phyloP scores from a whole-genome alignment of 2,797 vertebrate genomes.

The Crenichthys baileyi region DNA sequence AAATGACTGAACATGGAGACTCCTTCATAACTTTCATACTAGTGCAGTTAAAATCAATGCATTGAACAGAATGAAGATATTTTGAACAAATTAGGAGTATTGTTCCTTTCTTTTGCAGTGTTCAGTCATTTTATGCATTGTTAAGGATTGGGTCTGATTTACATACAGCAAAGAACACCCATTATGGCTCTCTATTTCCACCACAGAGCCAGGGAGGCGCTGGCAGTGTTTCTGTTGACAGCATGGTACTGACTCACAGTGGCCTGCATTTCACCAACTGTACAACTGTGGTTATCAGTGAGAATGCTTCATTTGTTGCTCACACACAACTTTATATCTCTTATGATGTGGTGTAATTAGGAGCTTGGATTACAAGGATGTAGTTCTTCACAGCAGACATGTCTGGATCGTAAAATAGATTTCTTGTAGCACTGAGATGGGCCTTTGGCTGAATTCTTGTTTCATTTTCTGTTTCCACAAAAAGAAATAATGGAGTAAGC shows the following conservation, averaged over 20 bases:
- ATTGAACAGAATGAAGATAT: slow-evolving; percentile 7
- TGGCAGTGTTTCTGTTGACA: not conserved
- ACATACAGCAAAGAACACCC: not conserved
- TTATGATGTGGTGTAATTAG: slow-evolving; percentile 36
- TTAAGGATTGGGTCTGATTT: not conserved
- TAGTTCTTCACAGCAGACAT: slow-evolving; percentile 40
- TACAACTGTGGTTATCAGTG: slow-evolving; percentile 14
- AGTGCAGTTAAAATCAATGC: not conserved
- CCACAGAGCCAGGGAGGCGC: not conserved
- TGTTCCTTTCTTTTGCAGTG: not conserved
- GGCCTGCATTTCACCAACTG: slow-evolving; percentile 17
- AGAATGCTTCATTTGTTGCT: slow-evolving; percentile 44
- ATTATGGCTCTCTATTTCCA: not conserved
- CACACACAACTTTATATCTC: slow-evolving; percentile 23
- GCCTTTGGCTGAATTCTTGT: slow-evolving; percentile 8
- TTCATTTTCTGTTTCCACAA: slow-evolving; percentile 30
- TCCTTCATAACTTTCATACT: not conserved
- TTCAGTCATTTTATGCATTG: not conserved
- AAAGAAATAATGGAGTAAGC: not conserved
- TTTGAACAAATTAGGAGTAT: slow-evolving; percentile 4
- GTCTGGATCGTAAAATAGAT: slow-evolving; percentile 27
- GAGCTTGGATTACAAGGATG: slow-evolving; percentile 26
- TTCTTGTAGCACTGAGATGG: slow-evolving; percentile 34
- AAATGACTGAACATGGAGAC: not conserved
- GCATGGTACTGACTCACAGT: slow-evolving; percentile 1